These are phyloP conservation scores for Phrynosoma blainvillii DNA, from an alignment of 2,113 vertebrate species.

Conservation along the genomic window DNA sequence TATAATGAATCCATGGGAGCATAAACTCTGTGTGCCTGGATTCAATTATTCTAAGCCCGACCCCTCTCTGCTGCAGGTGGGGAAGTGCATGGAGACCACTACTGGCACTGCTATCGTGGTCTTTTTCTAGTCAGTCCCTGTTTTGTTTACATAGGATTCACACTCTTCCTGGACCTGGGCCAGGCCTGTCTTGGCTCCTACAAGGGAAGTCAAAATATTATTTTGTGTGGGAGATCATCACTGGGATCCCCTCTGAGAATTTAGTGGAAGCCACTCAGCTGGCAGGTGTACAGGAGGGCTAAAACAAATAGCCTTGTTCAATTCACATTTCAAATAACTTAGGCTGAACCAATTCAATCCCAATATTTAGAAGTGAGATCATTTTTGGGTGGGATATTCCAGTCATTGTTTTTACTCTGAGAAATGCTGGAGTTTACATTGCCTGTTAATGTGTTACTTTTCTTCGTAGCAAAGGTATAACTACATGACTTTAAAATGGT, in stretches of 20 bases:
- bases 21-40: background rate
- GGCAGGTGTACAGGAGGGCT: background rate
- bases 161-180: background rate
- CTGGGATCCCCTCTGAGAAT: background rate
- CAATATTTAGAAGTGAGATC: background rate
- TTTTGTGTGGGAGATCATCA: slow-evolving; percentile 2
- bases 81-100: background rate
- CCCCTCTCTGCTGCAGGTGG: background rate
- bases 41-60: background rate
- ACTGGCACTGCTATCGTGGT: background rate
- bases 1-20: background rate
- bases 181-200: background rate
- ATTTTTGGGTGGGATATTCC: background rate
- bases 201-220: background rate
- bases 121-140: background rate
- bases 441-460: background rate
- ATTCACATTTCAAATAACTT: background rate
- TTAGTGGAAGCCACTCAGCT: background rate
- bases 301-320: background rate
- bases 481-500: background rate
- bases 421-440: background rate
- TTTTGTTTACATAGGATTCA: background rate
- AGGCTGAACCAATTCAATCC: background rate
- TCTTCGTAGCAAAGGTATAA: background rate
- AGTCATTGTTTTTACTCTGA: background rate